These are phyloP conservation scores for Lagopus leucura DNA, from an alignment of 2,113 vertebrate genomes.

Conservation along the genomic window DNA sequence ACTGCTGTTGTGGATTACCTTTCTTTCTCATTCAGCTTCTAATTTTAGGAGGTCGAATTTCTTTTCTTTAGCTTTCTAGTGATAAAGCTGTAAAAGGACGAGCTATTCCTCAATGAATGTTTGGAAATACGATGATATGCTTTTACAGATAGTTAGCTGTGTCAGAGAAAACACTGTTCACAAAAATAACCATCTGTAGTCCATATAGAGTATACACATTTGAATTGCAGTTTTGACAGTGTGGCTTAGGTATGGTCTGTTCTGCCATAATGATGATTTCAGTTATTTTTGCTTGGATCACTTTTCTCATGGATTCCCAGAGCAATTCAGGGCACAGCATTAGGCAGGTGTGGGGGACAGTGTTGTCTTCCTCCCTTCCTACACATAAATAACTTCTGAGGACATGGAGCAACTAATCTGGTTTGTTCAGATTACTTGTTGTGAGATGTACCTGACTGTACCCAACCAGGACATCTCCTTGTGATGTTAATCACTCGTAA, in stretches of 20 bases:
- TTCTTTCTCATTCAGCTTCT: conserved; percentile 38
- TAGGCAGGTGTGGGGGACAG: neutral
- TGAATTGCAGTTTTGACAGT: neutral
- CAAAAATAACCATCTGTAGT: neutral
- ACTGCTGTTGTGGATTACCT: conserved; percentile 1
- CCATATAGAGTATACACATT: neutral
- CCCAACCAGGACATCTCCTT: conserved; percentile 34
- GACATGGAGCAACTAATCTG: conserved; percentile 56
- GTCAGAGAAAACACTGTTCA: neutral
- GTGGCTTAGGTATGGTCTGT: neutral
- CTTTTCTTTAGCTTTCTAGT: neutral
- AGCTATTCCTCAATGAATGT: neutral
- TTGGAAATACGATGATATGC: neutral
- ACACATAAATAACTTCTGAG: conserved; percentile 2
- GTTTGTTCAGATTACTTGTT: conserved; percentile 27
- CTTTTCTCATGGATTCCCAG: neutral
- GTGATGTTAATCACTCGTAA: conserved; percentile 33
- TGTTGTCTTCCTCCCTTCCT: conserved; percentile 12
- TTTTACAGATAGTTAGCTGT: neutral
- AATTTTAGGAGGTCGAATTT: conserved; percentile 38
- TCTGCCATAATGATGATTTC: neutral
- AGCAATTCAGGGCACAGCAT: neutral
- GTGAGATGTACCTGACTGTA: conserved; percentile 9
- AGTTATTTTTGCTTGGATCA: neutral
- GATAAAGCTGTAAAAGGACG: conserved; percentile 43